A percentile compares a stretch with the other conserved stretches of the same genome.
Evolutionary conservation across 2,797 vertebrate genomes (phyloP).

Genomic region (Lateolabrax maculatus): DNA sequence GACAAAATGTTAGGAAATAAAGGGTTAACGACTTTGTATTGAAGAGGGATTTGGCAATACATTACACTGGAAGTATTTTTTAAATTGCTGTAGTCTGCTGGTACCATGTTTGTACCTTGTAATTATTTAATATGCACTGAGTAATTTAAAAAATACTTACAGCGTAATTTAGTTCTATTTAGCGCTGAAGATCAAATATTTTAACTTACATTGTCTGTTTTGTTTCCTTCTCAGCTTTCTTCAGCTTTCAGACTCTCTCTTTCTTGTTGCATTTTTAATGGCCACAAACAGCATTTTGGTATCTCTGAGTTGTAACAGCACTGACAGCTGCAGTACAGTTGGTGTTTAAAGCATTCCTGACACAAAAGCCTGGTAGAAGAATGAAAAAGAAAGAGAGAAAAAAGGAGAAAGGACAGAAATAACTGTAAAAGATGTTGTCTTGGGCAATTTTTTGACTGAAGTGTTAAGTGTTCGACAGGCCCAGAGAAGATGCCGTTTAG

Average conservation of each 20-base stretch:
- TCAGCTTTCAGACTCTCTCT: not conserved
- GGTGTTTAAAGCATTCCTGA: constrained; percentile 50
- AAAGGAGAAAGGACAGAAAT: constrained; percentile 18
- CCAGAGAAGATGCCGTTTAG: constrained; percentile 14
- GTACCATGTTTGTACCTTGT: not conserved
- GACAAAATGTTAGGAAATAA: not conserved
- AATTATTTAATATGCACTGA: not conserved
- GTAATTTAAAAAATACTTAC: not conserved
- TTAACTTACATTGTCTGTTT: not conserved
- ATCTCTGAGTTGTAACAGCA: not conserved
- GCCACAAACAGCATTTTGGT: not conserved
- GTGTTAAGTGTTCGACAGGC: constrained; percentile 26
- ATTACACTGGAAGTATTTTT: not conserved
- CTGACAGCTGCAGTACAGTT: constrained; percentile 28
- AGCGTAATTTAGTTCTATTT: not conserved
- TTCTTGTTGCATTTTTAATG: not conserved
- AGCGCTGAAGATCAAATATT: no score
- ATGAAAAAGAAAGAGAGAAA: not conserved
- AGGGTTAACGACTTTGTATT: not conserved
- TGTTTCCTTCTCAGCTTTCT: no score
- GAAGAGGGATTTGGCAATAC: not conserved
- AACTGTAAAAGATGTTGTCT: not conserved
- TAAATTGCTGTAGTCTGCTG: not conserved
- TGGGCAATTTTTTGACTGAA: not conserved
- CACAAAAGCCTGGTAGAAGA: not conserved